These are phyloP conservation scores for Nannospalax galili DNA, from an alignment of 2,113 vertebrate genomes.

Conservation along the genomic window DNA sequence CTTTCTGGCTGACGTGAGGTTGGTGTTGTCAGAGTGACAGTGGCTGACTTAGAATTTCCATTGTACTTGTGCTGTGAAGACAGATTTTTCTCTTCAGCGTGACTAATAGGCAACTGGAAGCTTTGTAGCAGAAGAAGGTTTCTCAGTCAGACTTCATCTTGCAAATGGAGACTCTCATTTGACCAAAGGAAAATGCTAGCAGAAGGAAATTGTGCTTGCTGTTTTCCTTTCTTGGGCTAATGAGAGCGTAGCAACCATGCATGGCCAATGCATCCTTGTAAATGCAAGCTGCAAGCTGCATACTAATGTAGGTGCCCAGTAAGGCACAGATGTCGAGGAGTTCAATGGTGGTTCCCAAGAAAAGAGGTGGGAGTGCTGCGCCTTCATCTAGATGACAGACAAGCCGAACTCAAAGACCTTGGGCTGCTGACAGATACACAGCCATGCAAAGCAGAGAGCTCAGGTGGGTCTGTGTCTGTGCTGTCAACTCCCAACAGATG, in stretches of 20 bases:
- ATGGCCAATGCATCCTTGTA: not conserved
- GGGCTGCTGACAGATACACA: not conserved
- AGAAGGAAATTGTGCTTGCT: not conserved
- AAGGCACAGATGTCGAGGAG: not conserved
- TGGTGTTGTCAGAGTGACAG: constrained; percentile 29
- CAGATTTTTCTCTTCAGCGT: not conserved
- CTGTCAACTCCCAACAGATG: not conserved
- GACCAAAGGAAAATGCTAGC: not conserved
- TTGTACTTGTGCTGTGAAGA: not conserved
- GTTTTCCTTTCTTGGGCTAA: not conserved
- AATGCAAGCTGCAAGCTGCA: not conserved
- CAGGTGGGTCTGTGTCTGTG: not conserved
- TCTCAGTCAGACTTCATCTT: not conserved
- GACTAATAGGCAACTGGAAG: not conserved
- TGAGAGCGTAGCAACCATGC: not conserved
- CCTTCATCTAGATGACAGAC: not conserved
- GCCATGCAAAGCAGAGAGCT: not conserved
- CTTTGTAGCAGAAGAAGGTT: not conserved
- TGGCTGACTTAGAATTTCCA: constrained; percentile 11
- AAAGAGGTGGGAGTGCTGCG: not conserved
- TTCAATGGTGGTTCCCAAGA: not conserved
- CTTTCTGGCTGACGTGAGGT: constrained; percentile 8
- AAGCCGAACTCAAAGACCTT: not conserved
- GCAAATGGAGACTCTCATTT: constrained; percentile 15
- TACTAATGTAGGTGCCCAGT: not conserved